phyloP scores from a whole-genome alignment of 2,797 vertebrate genomes.

The Pangasius mekongensis region DNA sequence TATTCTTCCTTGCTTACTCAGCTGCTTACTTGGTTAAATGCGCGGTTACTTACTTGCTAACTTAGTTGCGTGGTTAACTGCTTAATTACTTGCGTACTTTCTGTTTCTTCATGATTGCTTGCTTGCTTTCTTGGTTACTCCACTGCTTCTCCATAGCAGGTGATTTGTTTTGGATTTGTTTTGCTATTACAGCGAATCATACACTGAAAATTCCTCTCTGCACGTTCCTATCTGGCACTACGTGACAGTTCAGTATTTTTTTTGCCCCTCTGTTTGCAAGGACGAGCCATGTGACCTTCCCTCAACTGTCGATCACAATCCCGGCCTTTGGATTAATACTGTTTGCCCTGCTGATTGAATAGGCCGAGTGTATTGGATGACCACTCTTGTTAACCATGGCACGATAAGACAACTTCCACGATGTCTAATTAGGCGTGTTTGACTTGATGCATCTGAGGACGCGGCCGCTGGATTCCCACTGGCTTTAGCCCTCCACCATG shows the following conservation, averaged over 20 bases:
- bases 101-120: background rate
- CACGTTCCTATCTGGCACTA: background rate
- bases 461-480: conserved; percentile 62
- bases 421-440: conserved; percentile 56
- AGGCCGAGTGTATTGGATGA: conserved; percentile 14
- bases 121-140: background rate
- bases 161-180: background rate
- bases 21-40: background rate
- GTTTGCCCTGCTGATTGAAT: conserved; percentile 45
- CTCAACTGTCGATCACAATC: background rate
- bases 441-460: conserved; percentile 13
- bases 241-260: background rate
- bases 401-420: conserved; percentile 38
- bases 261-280: background rate
- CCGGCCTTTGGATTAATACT: conserved; percentile 22
- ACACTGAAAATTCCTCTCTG: background rate
- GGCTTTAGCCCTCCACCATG: conserved; percentile 65
- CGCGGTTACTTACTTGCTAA: background rate
- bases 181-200: background rate
- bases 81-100: background rate
- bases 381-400: conserved; percentile 17
- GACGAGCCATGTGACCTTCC: background rate
- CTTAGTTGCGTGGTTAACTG: background rate
- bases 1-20: background rate
- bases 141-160: background rate